Conservation (phyloP, 64 coral and sea anemone genomes). For the Actinia tenebrosa region DNA sequence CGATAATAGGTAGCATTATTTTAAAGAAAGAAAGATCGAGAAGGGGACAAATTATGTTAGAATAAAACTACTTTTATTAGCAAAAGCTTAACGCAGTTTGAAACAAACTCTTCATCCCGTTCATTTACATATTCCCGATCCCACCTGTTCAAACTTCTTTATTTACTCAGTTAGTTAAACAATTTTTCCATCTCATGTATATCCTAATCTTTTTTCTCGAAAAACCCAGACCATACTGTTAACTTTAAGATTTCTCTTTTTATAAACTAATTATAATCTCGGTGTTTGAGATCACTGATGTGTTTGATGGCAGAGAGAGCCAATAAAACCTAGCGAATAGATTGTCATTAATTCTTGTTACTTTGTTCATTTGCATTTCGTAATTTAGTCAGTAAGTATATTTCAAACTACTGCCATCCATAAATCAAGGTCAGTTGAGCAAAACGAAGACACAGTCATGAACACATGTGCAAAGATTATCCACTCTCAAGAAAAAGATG, state of each 20-base stretch:
- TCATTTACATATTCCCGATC: neutral
- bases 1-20: no score
- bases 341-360: neutral
- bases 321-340: neutral
- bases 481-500: neutral
- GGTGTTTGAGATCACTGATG: neutral
- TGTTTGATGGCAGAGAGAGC: neutral
- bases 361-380: neutral
- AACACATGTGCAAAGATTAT: neutral
- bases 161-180: constrained; percentile 6
- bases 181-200: neutral
- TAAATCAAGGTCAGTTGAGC: neutral
- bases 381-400: neutral
- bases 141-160: neutral
- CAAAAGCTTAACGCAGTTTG: neutral
- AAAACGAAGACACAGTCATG: neutral
- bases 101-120: neutral
- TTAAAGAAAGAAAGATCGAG: neutral
- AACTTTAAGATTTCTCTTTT: neutral
- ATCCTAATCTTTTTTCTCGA: neutral
- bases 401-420: neutral
- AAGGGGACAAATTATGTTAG: neutral
- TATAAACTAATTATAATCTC: neutral
- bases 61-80: neutral
- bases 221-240: neutral